Percentiles rank a stretch among this genome's conserved stretches.
These are phyloP conservation scores for Leptinotarsa defecta DNA, from an alignment of 1,140 invertebrate genomes.

Conservation along the genomic window DNA sequence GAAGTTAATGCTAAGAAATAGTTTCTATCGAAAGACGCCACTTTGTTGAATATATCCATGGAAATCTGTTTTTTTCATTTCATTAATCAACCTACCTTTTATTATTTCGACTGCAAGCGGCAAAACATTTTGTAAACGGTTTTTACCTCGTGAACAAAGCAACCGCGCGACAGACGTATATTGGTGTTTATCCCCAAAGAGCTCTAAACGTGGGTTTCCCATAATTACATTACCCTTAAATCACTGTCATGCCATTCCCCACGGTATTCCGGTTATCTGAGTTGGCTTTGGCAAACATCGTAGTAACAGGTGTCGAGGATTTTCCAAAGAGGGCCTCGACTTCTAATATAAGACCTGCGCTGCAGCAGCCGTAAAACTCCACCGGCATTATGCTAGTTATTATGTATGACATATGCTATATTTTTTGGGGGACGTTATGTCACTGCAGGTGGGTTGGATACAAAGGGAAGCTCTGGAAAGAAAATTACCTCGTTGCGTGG, in stretches of 20 bases:
- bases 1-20: no score
- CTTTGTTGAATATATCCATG: no score
- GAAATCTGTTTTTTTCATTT: no score
- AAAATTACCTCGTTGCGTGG: neutral
- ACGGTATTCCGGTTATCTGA: slow-evolving; percentile 10
- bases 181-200: neutral
- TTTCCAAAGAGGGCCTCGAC: neutral
- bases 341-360: neutral
- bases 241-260: neutral
- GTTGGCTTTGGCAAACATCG: slow-evolving; percentile 8
- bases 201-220: neutral
- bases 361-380: neutral
- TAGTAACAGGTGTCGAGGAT: slow-evolving; percentile 17
- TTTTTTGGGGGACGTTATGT: neutral
- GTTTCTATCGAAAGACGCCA: no score
- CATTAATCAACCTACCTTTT: no score
- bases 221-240: slow-evolving; percentile 2
- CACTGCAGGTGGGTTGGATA: neutral
- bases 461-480: neutral
- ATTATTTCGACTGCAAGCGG: no score
- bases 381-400: neutral
- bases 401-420: slow-evolving; percentile 4
- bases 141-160: no score
- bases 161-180: neutral
- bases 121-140: no score